Conservation (phyloP, 2,888 invertebrate genomes). For the Drosophila borealis region DNA sequence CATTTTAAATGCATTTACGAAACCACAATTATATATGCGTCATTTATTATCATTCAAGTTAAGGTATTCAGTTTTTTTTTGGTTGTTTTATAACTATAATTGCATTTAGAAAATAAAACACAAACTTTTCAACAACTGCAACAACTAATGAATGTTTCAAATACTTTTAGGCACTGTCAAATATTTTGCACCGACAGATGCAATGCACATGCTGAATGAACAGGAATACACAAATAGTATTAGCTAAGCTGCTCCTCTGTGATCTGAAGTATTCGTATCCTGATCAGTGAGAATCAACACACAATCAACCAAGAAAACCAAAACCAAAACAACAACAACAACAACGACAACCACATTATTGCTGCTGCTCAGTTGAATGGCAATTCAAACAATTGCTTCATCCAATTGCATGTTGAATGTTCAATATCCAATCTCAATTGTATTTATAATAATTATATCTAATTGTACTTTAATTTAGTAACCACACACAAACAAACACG, state of each 20-base stretch:
- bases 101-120: conserved; percentile 1
- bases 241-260: conserved; percentile 66
- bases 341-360: conserved; percentile 7
- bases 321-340: conserved; percentile 27
- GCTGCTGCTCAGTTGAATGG: conserved; percentile 20
- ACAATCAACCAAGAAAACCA: conserved; percentile 12
- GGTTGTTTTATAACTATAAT: not conserved
- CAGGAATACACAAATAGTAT: conserved; percentile 82
- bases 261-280: conserved; percentile 36
- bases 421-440: conserved; percentile 34
- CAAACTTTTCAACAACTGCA: not conserved
- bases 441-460: conserved; percentile 40
- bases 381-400: conserved; percentile 27
- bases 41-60: conserved; percentile 1
- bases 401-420: conserved; percentile 54
- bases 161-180: conserved; percentile 85
- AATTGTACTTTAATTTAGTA: conserved; percentile 41
- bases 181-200: conserved; percentile 89
- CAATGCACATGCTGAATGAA: conserved; percentile 88
- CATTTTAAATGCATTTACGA: not conserved
- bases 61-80: not conserved
- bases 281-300: conserved; percentile 30
- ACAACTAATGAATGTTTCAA: conserved; percentile 45
- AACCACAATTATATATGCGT: not conserved
- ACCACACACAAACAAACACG: conserved; percentile 17